Conservation (phyloP, 1,140 invertebrate species). For the Coelopa frigida region DNA sequence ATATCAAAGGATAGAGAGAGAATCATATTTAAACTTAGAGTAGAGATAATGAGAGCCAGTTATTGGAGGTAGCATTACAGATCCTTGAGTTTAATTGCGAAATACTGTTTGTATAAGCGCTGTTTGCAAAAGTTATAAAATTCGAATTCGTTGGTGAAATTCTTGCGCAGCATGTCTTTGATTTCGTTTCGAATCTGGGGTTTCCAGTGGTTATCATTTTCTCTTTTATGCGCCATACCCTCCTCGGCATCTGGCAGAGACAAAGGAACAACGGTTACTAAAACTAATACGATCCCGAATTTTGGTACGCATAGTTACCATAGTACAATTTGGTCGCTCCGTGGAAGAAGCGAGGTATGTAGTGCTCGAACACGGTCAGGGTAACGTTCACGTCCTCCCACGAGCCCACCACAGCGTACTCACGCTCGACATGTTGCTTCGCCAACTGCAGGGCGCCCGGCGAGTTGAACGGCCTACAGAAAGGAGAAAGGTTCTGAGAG, state of each 20-base stretch:
- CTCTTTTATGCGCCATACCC: constrained; percentile 15
- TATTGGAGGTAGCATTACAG: too few relatives aligned
- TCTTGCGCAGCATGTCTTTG: constrained; percentile 20
- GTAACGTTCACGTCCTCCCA: constrained; percentile 76
- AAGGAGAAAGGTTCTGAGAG: constrained; percentile 46
- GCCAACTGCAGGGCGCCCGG: constrained; percentile 67
- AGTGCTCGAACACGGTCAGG: constrained; percentile 70
- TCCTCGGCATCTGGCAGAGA: constrained; percentile 15
- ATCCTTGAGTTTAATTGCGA: constrained; percentile 50
- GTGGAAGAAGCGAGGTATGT: constrained; percentile 68
- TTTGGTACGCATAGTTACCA: neutral
- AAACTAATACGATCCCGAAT: too few relatives aligned
- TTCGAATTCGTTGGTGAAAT: constrained; percentile 30
- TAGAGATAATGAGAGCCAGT: too few relatives aligned
- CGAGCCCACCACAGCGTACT: constrained; percentile 79
- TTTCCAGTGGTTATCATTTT: constrained; percentile 30
- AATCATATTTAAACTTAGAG: too few relatives aligned
- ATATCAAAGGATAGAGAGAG: too few relatives aligned
- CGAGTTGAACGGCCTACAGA: constrained; percentile 73
- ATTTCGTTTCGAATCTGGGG: constrained; percentile 22
- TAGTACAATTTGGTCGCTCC: neutral
- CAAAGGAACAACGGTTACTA: too few relatives aligned
- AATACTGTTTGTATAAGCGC: constrained; percentile 30
- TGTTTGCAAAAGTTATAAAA: constrained; percentile 36
- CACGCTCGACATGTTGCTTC: constrained; percentile 68